Evolutionary conservation across 2,113 vertebrate species (phyloP).

Genomic region (Chionomys nivalis): DNA sequence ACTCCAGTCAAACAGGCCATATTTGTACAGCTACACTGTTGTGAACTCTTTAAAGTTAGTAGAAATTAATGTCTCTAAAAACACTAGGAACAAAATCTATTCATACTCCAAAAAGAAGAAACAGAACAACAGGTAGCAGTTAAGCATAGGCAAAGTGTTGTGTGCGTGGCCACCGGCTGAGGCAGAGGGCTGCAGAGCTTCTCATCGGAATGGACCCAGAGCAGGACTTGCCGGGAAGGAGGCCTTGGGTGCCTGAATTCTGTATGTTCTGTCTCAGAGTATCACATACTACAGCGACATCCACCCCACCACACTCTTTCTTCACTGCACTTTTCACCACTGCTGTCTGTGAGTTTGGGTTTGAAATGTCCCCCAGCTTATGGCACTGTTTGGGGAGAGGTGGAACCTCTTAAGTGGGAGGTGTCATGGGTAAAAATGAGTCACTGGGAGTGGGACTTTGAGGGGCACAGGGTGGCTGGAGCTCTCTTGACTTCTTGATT

Average conservation of each 20-base stretch:
- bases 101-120: background rate
- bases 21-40: background rate
- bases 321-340: fast-evolving
- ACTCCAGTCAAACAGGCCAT: background rate
- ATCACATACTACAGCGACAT: background rate
- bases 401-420: background rate
- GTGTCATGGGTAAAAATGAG: background rate
- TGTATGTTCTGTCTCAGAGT: background rate
- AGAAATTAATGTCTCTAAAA: background rate
- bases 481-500: background rate
- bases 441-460: background rate
- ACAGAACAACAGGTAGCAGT: background rate
- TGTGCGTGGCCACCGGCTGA: too few species aligned
- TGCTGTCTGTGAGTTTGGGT: background rate
- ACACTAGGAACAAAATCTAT: background rate
- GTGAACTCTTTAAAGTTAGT: background rate
- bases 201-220: fast-evolving
- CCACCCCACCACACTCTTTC: fast-evolving
- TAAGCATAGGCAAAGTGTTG: too few species aligned
- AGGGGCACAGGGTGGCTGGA: background rate
- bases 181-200: background rate
- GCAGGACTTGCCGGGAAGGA: background rate
- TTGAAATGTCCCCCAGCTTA: background rate
- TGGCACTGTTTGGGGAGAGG: background rate
- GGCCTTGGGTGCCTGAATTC: background rate